Conservation (phyloP, 2,113 vertebrate genomes). For the Sphyrna mokarran region DNA sequence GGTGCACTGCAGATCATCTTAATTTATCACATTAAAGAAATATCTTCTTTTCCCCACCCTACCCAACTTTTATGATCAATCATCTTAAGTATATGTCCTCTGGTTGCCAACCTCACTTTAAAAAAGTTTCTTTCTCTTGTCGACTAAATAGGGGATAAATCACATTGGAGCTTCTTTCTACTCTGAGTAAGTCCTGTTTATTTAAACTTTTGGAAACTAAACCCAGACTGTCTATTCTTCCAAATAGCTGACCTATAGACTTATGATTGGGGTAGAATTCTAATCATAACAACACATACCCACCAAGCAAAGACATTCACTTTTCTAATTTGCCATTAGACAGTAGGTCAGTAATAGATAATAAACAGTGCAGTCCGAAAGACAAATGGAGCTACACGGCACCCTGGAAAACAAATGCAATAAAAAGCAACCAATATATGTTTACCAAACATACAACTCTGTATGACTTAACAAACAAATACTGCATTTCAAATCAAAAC, state of each 20-base stretch:
- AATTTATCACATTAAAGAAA: not conserved
- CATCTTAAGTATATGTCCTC: not conserved
- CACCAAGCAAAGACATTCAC: not conserved
- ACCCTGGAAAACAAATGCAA: not conserved
- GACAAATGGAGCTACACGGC: too few species aligned
- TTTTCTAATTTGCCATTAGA: not conserved
- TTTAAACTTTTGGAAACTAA: slow-evolving; percentile 22
- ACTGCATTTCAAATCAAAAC: not conserved
- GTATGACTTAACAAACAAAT: not conserved
- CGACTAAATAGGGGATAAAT: not conserved
- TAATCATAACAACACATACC: not conserved
- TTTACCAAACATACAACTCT: not conserved
- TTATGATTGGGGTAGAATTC: not conserved
- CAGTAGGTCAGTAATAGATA: not conserved
- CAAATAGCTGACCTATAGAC: slow-evolving; percentile 23
- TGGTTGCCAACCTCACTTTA: not conserved
- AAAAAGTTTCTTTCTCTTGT: not conserved
- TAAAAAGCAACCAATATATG: not conserved
- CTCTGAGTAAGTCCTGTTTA: not conserved
- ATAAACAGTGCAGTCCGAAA: not conserved
- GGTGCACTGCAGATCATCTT: not conserved
- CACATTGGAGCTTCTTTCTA: not conserved
- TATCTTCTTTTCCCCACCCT: not conserved
- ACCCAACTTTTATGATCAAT: not conserved
- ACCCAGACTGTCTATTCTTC: not conserved